Base-by-base conservation (phyloP, 2,113 vertebrate species). In the Apus apus region DNA sequence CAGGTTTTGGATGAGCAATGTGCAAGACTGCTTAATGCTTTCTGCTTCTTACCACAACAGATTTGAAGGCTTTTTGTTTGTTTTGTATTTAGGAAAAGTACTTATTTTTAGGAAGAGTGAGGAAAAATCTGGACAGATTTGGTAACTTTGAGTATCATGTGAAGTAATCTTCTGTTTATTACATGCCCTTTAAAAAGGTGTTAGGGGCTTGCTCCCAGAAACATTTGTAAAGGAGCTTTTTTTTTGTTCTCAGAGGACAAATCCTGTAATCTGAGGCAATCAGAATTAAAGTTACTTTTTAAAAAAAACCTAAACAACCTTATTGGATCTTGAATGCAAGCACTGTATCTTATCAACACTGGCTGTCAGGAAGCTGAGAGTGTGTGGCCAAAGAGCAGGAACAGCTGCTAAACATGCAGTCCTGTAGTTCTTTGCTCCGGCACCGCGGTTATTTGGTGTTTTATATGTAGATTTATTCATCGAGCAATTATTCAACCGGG, bases 391-490 rank as follows among this genome's bases (percentile, higher is more conserved):
- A n/a, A 40, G 51, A 43, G 60, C 4, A 84, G 32, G 43, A 90
- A 62, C 25, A 79, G 56, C 10, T 60, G 68, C 72, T 74, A 32
- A 51, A 81, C 81, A 80, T 5, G 17, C 15, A 46, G 9, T 56
- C 30, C 51, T 10, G 25, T 16, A 26, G 27, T 40, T 0, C 0
- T 16, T 18, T 8, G 36, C 56, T 70, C 68, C 67, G 67, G 20
- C 43, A 43, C 12, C 56, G 30, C 36, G 58, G n/a, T 43, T 51
- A 40, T 53, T 54, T 67, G 11, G 13, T 54, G 54, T 1, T 56
- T 85, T 26, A 15, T 21, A 32, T 5, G 25, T 43, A 61, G 83
- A 45, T 70, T 88, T 62, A 32, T 76, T 61, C 40, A 32, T 12
- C 34, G 60, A 70, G 78, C 50, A 70, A 36, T 21, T 65, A 14